These are phyloP conservation scores for Meda fulgida DNA, from an alignment of 2,797 vertebrate species.

Conservation along the genomic window DNA sequence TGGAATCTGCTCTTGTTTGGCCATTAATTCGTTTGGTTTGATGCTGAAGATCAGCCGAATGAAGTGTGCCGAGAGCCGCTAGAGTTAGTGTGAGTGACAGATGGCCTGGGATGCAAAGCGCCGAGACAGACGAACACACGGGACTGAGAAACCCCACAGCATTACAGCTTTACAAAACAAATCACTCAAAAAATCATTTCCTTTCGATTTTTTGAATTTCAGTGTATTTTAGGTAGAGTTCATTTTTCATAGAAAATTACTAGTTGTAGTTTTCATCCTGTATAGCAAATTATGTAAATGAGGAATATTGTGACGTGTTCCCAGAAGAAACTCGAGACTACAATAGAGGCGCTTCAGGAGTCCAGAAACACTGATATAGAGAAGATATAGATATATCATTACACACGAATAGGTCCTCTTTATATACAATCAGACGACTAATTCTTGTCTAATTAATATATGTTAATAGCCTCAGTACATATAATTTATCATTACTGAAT, in stretches of 20 bases:
- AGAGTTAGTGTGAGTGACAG: conserved; percentile 28
- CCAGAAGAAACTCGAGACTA: too few relatives aligned
- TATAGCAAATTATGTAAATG: background rate
- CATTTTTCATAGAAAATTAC: background rate
- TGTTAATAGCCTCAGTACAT: background rate
- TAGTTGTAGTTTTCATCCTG: background rate
- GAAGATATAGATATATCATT: too few relatives aligned
- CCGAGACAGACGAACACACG: conserved; percentile 68
- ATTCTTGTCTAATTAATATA: conserved; percentile 28
- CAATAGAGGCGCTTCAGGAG: too few relatives aligned
- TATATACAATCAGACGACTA: background rate
- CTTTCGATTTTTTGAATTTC: too few relatives aligned
- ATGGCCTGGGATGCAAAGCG: background rate
- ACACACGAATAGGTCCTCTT: too few relatives aligned
- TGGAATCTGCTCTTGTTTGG: conserved; percentile 28
- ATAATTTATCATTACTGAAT: background rate
- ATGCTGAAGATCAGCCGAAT: conserved; percentile 20
- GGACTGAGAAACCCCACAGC: conserved; percentile 31
- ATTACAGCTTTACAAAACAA: background rate
- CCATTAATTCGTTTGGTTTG: conserved; percentile 14
- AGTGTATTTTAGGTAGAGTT: background rate
- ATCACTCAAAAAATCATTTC: background rate
- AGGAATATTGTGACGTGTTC: too few relatives aligned
- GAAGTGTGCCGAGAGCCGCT: conserved; percentile 26
- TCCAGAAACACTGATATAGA: too few relatives aligned